Evolutionary conservation across 2,113 vertebrate species (phyloP), one percentile per base, ranked within the genome.

Genomic region (Alouatta palliata): DNA sequence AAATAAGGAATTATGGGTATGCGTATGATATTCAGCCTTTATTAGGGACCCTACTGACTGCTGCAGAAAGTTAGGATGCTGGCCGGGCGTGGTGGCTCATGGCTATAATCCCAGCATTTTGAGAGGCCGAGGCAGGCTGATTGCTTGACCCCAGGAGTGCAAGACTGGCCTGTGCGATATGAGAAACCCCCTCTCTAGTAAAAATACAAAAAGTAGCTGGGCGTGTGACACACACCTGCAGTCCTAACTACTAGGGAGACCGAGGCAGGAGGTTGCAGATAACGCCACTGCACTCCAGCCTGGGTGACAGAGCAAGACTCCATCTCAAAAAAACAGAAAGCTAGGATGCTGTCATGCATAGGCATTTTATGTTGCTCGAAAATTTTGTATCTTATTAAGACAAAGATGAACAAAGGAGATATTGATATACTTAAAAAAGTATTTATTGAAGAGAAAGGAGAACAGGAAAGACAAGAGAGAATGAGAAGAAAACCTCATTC

Each of bases 321-420:
- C 27, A 64, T 6, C 61, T 64, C 12, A 64, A 64, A 11, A 61
- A 12, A 25, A 61, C 30, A 77, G 84, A 40, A 40, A 84, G 37
- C 70, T 23, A 54, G 49, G 56, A 16, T 14, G 25, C 61, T 40
- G 43, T 61, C 10, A 25, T 12, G 54, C 23, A 12, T 0, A 11
- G 87, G 13, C 35, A 75, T 71, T 76, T 43, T n/a, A 77, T 23
- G 5, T 30, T 45, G 19, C 68, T 85, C 32, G 35, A 81, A 86
- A 95, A 93, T 25, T 75, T 35, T 43, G 56, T 56, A 93, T 94
- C 92, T 71, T 43, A 56, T 93, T 64, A 91, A 85, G 61, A 47
- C 14, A 49, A 71, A 47, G 56, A 54, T 58, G 79, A 66, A 70
- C 58, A 85, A 79, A 12, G 14, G 19, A 77, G 35, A 45, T 14